A percentile compares a stretch with the other conserved stretches of the same genome.
phyloP scores from a whole-genome alignment of 2,888 invertebrate species.

The Ennomos erosarius region DNA sequence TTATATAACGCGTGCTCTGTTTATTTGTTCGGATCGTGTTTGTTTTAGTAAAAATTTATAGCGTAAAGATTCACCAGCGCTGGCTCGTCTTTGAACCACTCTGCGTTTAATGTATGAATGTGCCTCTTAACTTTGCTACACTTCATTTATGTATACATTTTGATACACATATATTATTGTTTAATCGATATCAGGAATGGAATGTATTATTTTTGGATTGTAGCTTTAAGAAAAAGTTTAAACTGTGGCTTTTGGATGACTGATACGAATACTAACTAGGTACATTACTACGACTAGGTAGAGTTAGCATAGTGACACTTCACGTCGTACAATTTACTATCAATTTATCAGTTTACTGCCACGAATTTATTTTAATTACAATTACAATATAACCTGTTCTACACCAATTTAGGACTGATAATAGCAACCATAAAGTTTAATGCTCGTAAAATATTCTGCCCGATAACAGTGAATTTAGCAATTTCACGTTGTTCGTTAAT shows the following conservation, averaged over 20 bases:
- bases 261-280: too few relatives aligned
- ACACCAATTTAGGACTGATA: conserved; percentile 19
- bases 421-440: conserved; percentile 15
- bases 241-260: too few relatives aligned
- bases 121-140: conserved; percentile 39
- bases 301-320: neutral
- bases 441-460: conserved; percentile 21
- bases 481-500: conserved; percentile 21
- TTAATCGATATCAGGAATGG: neutral
- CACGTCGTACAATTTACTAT: neutral
- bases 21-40: conserved; percentile 71
- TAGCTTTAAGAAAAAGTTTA: too few relatives aligned
- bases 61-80: conserved; percentile 61
- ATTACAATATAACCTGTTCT: conserved; percentile 20
- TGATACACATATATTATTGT: conserved; percentile 2
- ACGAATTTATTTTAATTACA: conserved; percentile 6
- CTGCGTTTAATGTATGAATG: conserved; percentile 47
- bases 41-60: conserved; percentile 77
- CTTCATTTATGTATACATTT: conserved; percentile 30
- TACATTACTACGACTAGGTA: too few relatives aligned
- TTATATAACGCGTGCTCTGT: conserved; percentile 50
- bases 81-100: conserved; percentile 65
- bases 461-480: conserved; percentile 26
- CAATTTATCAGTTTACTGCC: neutral
- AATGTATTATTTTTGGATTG: too few relatives aligned